Conservation (phyloP, 2,797 vertebrate species). For the Glyptemys insculpta region DNA sequence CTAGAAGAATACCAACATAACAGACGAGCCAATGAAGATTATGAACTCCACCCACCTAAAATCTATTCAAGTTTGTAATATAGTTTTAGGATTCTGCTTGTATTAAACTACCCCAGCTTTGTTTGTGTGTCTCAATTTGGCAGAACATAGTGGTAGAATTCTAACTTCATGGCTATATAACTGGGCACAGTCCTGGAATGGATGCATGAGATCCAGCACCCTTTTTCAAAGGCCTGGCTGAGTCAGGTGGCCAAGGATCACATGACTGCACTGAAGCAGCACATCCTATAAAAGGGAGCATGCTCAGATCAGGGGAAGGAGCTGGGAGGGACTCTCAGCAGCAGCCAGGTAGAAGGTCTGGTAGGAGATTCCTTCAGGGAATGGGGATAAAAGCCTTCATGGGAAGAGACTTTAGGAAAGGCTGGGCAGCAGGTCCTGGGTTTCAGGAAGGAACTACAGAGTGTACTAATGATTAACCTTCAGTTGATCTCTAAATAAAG, state of each 20-base stretch:
- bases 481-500: not conserved
- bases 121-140: not conserved
- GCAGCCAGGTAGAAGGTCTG: not conserved
- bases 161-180: not conserved
- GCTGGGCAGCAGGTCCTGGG: not conserved
- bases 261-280: not conserved
- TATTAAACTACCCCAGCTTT: conserved; percentile 17
- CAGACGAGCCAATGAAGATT: not conserved
- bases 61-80: not conserved
- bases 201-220: not conserved
- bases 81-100: not conserved
- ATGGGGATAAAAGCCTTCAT: not conserved
- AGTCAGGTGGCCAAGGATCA: fast-evolving
- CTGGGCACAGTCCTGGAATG: not conserved
- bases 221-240: not conserved
- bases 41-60: conserved; percentile 4
- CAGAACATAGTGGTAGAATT: not conserved
- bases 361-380: not conserved
- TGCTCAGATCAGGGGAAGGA: not conserved
- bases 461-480: not conserved
- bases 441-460: too few relatives aligned
- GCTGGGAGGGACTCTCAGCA: fast-evolving
- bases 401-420: too few relatives aligned
- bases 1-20: not conserved
- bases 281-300: not conserved